phyloP scores from a whole-genome alignment of 2,113 vertebrate species.

The Tapirus terrestris region DNA sequence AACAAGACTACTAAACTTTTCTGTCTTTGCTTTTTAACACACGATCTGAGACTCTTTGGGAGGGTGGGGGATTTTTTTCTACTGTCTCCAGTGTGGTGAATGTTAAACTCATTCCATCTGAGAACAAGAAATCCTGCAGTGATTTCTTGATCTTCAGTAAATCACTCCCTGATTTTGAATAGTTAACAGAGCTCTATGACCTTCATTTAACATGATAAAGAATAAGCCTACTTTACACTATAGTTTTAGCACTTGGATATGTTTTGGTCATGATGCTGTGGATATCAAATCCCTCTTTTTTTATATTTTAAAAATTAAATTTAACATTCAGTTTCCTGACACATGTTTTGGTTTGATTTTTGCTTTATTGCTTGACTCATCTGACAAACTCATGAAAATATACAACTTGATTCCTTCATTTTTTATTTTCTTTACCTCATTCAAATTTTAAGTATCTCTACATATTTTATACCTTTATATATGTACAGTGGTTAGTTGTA shows the following conservation, averaged over 20 bases:
- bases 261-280: background rate
- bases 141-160: conserved; percentile 12
- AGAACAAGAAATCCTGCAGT: background rate
- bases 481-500: background rate
- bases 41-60: background rate
- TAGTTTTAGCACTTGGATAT: background rate
- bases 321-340: background rate
- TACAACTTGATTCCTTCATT: background rate
- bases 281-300: background rate
- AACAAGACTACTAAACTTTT: background rate
- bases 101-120: background rate
- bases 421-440: background rate
- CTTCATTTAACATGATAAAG: background rate
- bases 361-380: background rate
- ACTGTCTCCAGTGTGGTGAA: background rate
- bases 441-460: background rate
- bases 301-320: background rate
- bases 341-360: background rate
- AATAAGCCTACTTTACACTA: background rate
- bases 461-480: background rate
- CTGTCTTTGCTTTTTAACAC: conserved; percentile 3
- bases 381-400: background rate
- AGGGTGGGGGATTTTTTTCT: background rate
- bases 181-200: background rate
- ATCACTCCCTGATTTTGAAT: background rate